Evolutionary conservation across 2,113 vertebrate species (phyloP).

Genomic region (Chloebia gouldiae): DNA sequence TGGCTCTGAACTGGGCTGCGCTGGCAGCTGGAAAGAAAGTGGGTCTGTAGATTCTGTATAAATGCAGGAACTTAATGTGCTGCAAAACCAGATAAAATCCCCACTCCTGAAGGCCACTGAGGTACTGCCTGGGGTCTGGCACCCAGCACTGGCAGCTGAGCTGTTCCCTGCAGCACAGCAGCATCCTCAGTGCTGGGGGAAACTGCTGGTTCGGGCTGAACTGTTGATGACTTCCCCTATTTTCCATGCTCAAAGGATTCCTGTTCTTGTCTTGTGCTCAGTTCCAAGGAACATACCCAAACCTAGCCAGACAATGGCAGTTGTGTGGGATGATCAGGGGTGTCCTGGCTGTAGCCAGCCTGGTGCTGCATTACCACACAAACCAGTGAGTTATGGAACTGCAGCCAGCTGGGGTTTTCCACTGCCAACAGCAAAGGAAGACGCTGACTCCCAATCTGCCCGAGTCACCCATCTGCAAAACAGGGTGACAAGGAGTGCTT

Average conservation of each 20-base stretch:
- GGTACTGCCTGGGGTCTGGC: background rate
- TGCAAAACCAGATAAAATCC: background rate
- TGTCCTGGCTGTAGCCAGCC: background rate
- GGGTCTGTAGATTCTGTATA: fast-evolving
- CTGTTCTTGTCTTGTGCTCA: background rate
- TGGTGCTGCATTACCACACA: background rate
- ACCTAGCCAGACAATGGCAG: background rate
- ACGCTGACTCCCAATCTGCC: background rate
- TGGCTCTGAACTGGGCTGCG: fast-evolving
- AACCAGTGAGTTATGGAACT: background rate
- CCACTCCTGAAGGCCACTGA: background rate
- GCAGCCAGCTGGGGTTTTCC: background rate
- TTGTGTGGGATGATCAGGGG: background rate
- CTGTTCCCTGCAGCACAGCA: background rate
- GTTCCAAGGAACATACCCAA: background rate
- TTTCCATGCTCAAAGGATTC: background rate
- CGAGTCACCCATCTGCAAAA: background rate
- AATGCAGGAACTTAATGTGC: background rate
- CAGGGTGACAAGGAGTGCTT: background rate
- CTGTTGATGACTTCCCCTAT: background rate
- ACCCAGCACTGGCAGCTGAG: background rate
- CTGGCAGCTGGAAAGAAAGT: background rate
- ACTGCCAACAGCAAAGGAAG: background rate
- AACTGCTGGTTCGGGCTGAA: background rate
- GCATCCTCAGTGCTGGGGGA: background rate